phyloP scores from a whole-genome alignment of 2,113 vertebrate species.

The Tapirus terrestris region DNA sequence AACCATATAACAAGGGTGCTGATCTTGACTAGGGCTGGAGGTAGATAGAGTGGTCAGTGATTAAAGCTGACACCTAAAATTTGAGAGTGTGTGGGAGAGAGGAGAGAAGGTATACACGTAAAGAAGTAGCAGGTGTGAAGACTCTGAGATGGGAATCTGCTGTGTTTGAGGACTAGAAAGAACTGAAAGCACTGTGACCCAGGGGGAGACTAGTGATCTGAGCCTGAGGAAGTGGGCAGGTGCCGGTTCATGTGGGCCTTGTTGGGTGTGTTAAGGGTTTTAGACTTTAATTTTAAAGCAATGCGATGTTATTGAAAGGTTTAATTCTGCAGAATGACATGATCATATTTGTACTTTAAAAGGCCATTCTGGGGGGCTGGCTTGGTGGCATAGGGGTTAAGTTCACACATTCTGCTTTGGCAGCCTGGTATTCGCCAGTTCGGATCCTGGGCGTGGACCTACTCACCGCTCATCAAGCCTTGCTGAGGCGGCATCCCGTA shows the following conservation, averaged over 20 bases:
- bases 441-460: too few relatives aligned
- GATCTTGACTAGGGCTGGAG: neutral
- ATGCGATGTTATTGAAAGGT: neutral
- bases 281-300: slow-evolving; percentile 5
- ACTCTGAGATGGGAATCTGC: neutral
- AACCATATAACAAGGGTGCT: neutral
- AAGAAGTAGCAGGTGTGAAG: neutral
- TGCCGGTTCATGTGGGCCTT: neutral
- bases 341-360: neutral
- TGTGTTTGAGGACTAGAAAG: neutral
- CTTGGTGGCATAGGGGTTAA: too few relatives aligned
- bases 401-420: too few relatives aligned
- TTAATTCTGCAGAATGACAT: slow-evolving; percentile 10
- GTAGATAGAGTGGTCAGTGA: neutral
- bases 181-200: neutral
- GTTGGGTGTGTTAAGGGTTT: neutral
- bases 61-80: slow-evolving; percentile 6
- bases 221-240: neutral
- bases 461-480: too few relatives aligned
- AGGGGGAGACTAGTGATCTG: neutral
- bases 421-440: too few relatives aligned
- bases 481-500: too few relatives aligned
- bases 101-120: neutral
- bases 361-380: too few relatives aligned
- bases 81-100: neutral